A percentile compares a stretch with the other conserved stretches of the same genome.
These are phyloP conservation scores for Etheostoma spectabile DNA, from an alignment of 2,113 vertebrate genomes.

Conservation along the genomic window DNA sequence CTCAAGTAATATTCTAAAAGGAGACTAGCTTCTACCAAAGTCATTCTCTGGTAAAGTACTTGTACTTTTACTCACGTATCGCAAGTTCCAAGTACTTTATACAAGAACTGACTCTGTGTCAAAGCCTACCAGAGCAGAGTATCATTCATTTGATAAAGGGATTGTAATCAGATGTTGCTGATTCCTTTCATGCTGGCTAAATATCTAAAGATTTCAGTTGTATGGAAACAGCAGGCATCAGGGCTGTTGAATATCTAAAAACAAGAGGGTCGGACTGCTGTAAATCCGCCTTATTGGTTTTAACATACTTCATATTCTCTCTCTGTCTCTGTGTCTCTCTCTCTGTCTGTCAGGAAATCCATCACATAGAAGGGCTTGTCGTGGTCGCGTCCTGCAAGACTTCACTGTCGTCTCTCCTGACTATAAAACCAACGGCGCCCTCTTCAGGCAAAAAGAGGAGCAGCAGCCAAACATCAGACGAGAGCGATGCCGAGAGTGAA, in stretches of 20 bases:
- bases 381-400: fast-evolving
- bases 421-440: not conserved
- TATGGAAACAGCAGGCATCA: not conserved
- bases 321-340: not conserved
- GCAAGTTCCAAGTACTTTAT: no score
- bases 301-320: not conserved
- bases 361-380: not conserved
- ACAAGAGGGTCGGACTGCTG: not conserved
- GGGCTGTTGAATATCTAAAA: no score
- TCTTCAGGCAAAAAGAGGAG: constrained; percentile 14
- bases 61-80: no score
- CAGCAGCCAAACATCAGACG: not conserved
- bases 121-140: no score
- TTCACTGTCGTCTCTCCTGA: not conserved
- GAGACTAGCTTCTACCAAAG: no score
- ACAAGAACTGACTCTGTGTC: no score
- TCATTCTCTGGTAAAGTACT: no score
- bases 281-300: not conserved
- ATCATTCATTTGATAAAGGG: no score
- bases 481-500: constrained; percentile 8
- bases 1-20: no score
- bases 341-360: constrained; percentile 38
- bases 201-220: not conserved
- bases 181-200: no score
- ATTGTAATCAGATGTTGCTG: no score